Evolutionary conservation across 2,888 invertebrate species (phyloP).

Genomic region (Erynnis tages): DNA sequence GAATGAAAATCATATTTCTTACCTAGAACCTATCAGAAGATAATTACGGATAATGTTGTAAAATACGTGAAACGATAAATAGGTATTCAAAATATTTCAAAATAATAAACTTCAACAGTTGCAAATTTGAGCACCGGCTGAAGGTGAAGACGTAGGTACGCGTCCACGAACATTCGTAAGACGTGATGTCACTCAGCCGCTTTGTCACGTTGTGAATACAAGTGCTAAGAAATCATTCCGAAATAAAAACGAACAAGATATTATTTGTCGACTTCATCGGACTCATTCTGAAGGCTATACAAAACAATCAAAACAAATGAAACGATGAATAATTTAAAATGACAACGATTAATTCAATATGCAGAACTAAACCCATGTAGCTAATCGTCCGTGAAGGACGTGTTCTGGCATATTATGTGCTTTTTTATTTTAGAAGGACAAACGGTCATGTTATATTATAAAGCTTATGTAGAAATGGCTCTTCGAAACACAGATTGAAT

Average conservation of each 20-base stretch:
- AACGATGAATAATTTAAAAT: constrained; percentile 6
- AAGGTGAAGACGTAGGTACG: constrained; percentile 10
- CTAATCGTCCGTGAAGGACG: constrained; percentile 19
- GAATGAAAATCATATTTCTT: too few species aligned
- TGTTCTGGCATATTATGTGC: constrained; percentile 1
- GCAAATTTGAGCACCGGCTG: constrained; percentile 32
- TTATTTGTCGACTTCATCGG: constrained; percentile 54
- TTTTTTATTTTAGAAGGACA: background rate
- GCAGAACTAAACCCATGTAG: constrained; percentile 5
- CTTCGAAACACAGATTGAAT: too few species aligned
- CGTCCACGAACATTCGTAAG: constrained; percentile 46
- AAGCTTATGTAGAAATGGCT: too few species aligned
- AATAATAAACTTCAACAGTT: background rate
- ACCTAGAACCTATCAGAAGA: too few species aligned
- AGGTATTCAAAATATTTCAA: constrained; percentile 29
- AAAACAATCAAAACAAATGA: constrained; percentile 30
- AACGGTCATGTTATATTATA: too few species aligned
- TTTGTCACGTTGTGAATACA: constrained; percentile 61
- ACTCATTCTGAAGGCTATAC: constrained; percentile 40
- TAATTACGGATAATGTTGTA: too few species aligned
- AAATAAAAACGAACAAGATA: constrained; percentile 62
- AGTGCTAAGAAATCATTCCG: constrained; percentile 47
- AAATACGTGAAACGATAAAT: too few species aligned
- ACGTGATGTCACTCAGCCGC: constrained; percentile 65
- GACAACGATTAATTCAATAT: constrained; percentile 12